Percentiles rank a stretch among this genome's conserved stretches.
phyloP scores from a whole-genome alignment of 1,140 invertebrate genomes.

The Euwallacea similis region DNA sequence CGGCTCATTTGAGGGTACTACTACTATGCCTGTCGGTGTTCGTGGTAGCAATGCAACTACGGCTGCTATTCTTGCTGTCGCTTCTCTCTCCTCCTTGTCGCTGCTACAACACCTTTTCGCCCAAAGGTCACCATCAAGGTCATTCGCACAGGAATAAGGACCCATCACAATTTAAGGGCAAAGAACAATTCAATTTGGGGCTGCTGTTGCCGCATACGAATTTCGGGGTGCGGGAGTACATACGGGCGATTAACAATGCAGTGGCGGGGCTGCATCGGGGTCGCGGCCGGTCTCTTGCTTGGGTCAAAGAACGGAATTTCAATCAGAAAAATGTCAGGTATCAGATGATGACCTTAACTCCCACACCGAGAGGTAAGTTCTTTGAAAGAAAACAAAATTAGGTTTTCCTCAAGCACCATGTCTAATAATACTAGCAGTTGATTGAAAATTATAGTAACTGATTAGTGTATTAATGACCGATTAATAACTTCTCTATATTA shows the following conservation, averaged over 20 bases:
- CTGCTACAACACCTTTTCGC: neutral
- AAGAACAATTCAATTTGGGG: slow-evolving; percentile 57
- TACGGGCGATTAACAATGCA: slow-evolving; percentile 66
- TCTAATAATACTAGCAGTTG: too few species aligned
- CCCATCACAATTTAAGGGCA: neutral
- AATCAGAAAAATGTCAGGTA: slow-evolving; percentile 63
- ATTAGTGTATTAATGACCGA: too few species aligned
- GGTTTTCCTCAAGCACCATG: too few species aligned
- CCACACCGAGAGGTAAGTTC: slow-evolving; percentile 72
- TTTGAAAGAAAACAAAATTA: too few species aligned
- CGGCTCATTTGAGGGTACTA: too few species aligned
- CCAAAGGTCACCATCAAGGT: slow-evolving; percentile 13
- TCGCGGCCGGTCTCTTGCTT: slow-evolving; percentile 60
- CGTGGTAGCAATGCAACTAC: neutral
- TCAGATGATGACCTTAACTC: slow-evolving; percentile 70
- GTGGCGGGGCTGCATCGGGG: slow-evolving; percentile 63
- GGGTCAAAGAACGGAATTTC: slow-evolving; percentile 66
- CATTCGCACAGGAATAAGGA: neutral
- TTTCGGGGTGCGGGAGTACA: slow-evolving; percentile 69
- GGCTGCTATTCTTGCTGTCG: neutral
- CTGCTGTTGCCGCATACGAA: slow-evolving; percentile 67
- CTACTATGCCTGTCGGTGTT: neutral
- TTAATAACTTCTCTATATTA: too few species aligned
- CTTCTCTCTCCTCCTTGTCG: neutral
- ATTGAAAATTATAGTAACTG: too few species aligned